Evolutionary conservation across 2,797 vertebrate genomes (phyloP), one percentile per base, ranked within the genome.

Genomic region (Bovichtus diacanthus): DNA sequence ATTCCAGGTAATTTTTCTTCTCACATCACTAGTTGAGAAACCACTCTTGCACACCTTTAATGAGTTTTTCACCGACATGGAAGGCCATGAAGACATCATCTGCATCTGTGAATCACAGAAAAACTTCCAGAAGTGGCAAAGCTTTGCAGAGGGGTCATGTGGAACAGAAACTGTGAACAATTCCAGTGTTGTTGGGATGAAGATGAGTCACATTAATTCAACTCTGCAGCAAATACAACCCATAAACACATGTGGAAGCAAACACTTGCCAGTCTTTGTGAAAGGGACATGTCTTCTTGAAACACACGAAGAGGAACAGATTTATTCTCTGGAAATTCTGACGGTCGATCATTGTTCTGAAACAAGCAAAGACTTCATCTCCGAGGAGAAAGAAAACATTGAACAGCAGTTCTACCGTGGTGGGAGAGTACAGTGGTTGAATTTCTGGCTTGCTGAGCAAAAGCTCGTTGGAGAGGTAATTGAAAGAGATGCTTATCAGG

Each of bases 1-100:
- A 2, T 96, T 96, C 84, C 80, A 92, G 21, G 96, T 96, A 2
- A 74, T 97, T 51, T 96, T 97, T 56, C 93, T 97, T 15, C 78
- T 96, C 36, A 83, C 94, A 0, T 96, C 96, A 0, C 88, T 90
- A 29, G 92, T 95, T 49, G 95, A 97, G 75, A 96, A 93, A 76
- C 94, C 95, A 29, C 90, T 96, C 1, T 90, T 95, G 29, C 94
- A 95, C 49, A 92, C 95, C 3, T 97, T 97, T 71, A 84, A 95
- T 80, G 95, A 95, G 78, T 97, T 97, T 87, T 96, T 96, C 50
- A 90, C 90, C 3, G 95, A 96, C 76, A 96, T 97, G 96, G 89
- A 95, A 11, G 95, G 96, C 5, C 93, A 93, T 0, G 94, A 96
- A 9, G 92, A 96, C 82, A 96, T 97, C 0, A 71, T 94, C 21